Conservation (phyloP, 53 echinoderm and acorn worm species). For the Henricia sp. region DNA sequence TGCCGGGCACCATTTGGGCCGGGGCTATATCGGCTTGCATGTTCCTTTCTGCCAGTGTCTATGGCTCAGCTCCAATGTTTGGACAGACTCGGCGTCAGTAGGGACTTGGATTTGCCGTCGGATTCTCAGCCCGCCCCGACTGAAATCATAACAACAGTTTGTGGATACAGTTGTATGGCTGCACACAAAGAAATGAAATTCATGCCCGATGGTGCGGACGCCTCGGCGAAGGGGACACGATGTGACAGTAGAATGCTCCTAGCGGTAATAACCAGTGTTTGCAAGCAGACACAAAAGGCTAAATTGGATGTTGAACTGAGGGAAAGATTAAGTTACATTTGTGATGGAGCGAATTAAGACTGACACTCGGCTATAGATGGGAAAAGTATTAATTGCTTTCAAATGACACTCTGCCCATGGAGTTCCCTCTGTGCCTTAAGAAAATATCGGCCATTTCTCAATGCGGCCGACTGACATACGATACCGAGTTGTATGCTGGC, state of each 20-base stretch:
- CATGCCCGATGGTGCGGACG: conserved; percentile 48
- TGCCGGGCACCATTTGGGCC: conserved; percentile 46
- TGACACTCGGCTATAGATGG: conserved; percentile 50
- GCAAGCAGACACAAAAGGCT: conserved; percentile 61
- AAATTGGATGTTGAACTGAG: conserved; percentile 62
- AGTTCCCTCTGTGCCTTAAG: conserved; percentile 38
- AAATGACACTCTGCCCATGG: conserved; percentile 53
- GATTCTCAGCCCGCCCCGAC: conserved; percentile 49
- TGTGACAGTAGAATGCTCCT: conserved; percentile 54
- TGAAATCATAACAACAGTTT: conserved; percentile 70
- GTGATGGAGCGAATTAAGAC: conserved; percentile 62
- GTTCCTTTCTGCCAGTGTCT: conserved; percentile 53
- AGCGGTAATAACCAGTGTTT: conserved; percentile 60
- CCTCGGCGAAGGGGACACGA: conserved; percentile 47
- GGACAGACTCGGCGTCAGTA: conserved; percentile 52
- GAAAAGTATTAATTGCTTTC: conserved; percentile 62
- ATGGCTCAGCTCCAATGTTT: conserved; percentile 59
- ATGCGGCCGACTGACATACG: conserved; percentile 51
- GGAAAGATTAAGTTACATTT: conserved; percentile 55
- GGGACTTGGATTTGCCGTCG: conserved; percentile 59
- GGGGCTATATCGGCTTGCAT: conserved; percentile 55
- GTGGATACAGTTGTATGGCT: conserved; percentile 72
- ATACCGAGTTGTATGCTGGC: conserved; percentile 19
- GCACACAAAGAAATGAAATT: conserved; percentile 62
- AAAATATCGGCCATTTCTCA: conserved; percentile 51